Percentiles rank a stretch among this genome's conserved stretches.
Evolutionary conservation across 2,113 vertebrate genomes (phyloP).

Genomic region (Nesogale talazaci): DNA sequence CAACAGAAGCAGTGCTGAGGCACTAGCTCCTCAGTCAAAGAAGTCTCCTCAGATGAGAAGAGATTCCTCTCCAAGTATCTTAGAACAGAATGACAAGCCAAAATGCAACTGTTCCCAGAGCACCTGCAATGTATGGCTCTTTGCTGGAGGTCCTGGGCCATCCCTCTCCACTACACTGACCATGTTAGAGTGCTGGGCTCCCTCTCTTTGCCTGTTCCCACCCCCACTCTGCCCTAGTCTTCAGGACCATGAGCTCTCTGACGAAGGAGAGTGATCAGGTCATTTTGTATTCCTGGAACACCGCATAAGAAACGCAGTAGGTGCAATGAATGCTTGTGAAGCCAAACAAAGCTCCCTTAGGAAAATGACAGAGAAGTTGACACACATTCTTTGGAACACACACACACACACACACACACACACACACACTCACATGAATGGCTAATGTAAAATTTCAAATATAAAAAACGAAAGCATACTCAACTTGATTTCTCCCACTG

Average conservation of each 20-base stretch:
- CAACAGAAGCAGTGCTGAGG: not conserved
- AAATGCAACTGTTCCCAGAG: not conserved
- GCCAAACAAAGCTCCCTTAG: not conserved
- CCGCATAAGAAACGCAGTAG: not conserved
- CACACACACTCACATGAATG: not conserved
- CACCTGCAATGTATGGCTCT: not conserved
- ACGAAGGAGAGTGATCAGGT: not conserved
- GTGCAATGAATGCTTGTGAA: not conserved
- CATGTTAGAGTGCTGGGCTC: not conserved
- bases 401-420: not conserved
- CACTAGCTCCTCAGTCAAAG: not conserved
- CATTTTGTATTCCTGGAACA: not conserved
- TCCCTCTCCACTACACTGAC: not conserved
- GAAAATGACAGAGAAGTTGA: not conserved
- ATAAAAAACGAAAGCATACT: not conserved
- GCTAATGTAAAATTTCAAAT: not conserved
- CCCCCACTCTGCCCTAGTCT: not conserved
- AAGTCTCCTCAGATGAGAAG: not conserved
- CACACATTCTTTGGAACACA: not conserved
- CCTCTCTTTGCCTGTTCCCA: not conserved
- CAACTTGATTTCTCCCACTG: not conserved
- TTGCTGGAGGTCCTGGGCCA: not conserved
- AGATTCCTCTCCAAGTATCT: not conserved
- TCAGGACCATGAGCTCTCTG: not conserved
- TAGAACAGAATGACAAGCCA: slow-evolving; percentile 23